Conservation (phyloP, 2,113 vertebrate genomes). For the Daboia siamensis region DNA sequence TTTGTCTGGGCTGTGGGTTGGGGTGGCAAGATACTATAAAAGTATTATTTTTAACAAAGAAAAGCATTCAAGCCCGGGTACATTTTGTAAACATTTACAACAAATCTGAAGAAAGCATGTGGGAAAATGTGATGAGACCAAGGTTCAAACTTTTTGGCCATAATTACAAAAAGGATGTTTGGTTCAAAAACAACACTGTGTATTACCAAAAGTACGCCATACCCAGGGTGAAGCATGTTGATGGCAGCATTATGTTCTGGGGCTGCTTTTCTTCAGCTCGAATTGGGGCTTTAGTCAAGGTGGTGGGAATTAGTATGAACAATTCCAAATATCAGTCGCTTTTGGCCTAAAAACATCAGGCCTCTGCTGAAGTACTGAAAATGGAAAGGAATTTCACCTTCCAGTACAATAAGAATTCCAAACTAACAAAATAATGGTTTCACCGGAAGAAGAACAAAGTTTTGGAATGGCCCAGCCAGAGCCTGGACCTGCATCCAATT, state of each 20-base stretch:
- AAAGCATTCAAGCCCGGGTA: not conserved
- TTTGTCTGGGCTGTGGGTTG: not conserved
- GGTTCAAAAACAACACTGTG: not conserved
- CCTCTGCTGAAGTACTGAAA: not conserved
- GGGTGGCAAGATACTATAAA: not conserved
- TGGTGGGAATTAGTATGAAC: not conserved
- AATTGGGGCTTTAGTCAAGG: not conserved
- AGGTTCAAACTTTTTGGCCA: not conserved
- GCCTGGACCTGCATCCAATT: not conserved
- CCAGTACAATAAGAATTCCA: not conserved
- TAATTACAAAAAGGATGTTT: not conserved
- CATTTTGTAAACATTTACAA: not conserved
- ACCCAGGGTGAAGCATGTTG: not conserved
- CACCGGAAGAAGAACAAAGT: not conserved
- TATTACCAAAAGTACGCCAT: not conserved
- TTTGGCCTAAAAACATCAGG: not conserved
- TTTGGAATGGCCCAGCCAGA: not conserved
- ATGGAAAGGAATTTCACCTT: not conserved
- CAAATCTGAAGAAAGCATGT: not conserved
- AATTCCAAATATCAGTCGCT: not conserved
- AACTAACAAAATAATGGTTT: not conserved
- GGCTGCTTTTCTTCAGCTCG: not conserved
- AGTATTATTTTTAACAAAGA: not conserved
- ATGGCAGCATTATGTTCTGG: not conserved
- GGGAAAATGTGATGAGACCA: not conserved